Base-by-base conservation (phyloP, 2,888 invertebrate genomes). In the Eupithecia abbreviata region DNA sequence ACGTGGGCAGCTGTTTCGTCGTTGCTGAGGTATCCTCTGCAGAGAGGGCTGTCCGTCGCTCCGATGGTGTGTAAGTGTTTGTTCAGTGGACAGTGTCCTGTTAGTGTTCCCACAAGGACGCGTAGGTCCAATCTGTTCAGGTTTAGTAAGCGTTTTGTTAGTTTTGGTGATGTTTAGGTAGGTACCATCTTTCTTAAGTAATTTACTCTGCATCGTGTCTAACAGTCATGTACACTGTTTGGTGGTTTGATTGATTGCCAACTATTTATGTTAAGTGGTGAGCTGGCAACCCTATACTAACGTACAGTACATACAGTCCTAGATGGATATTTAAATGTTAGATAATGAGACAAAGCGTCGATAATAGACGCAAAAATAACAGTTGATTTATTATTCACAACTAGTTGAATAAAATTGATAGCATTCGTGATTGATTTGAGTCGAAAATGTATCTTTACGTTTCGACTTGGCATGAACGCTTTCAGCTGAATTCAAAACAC, bases 211-310 rank as follows among this genome's bases (percentile, higher is more conserved):
- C 9, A 58, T 58, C 9, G 18, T 58, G 18, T 18, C 58, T 58
- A n/a, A 55, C 51, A 58, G 58, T 2, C 13, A 12, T 10, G 13
- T 55, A 55, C 12, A n/a, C n/a, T n/a, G 9, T 55, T 55, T 55
- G 18, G 58, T 79, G 80, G 82, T 76, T 90, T 90, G 91, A 89
- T 75, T 80, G 80, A 85, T 84, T 91, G 91, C 91, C 91, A 91
- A 89, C 82, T 84, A 84, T 85, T 75, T 58, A 58, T 58, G 9
- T 58, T 58, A 3, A 58, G 58, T 18, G 58, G 18, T 58, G 58
- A 58, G 58, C 58, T 58, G 58, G 58, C 58, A 58, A 58, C 58
- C 58, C 58, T 18, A 18, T 58, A 58, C 9, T 58, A 58, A 58
- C n/a, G 18, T 58, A 58, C 18, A 43, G 67, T 58, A 58, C 18